Conservation (phyloP, 2,113 vertebrate genomes). For the Dipodomys spectabilis region DNA sequence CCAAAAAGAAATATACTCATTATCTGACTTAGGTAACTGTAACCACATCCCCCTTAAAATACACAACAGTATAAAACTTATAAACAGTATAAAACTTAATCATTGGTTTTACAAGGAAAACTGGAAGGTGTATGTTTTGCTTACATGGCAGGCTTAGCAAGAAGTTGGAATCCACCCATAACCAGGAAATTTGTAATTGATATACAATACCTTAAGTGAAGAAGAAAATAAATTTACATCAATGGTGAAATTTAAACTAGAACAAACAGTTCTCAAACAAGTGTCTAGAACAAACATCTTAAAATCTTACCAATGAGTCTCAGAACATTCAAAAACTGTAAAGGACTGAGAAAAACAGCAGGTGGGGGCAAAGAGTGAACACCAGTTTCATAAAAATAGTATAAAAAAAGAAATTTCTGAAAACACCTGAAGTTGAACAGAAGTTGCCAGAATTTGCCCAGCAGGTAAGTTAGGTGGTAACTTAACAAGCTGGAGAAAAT, state of each 20-base stretch:
- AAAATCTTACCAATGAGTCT: conserved; percentile 35
- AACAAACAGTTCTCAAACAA: conserved; percentile 40
- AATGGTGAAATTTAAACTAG: conserved; percentile 52
- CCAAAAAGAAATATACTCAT: no score
- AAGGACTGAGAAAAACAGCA: not conserved
- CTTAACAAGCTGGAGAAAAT: conserved; percentile 26
- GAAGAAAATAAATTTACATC: conserved; percentile 63
- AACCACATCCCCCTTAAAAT: no score
- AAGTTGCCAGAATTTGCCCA: not conserved
- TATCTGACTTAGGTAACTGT: no score
- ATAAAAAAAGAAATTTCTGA: not conserved
- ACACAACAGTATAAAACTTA: not conserved
- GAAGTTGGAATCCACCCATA: conserved; percentile 94
- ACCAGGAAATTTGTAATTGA: conserved; percentile 93
- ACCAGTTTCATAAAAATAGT: not conserved
- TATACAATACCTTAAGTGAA: conserved; percentile 90
- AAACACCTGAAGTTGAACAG: not conserved
- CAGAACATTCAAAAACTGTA: conserved; percentile 15
- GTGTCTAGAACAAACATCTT: not conserved
- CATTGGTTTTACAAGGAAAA: conserved; percentile 28
- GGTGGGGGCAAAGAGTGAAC: not conserved
- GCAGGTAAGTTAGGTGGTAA: conserved; percentile 2
- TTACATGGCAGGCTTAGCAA: conserved; percentile 96
- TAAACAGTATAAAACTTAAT: not conserved
- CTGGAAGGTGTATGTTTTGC: conserved; percentile 71